Base-by-base conservation (phyloP, 2,888 invertebrate genomes). In the Euplagia quadripunctaria region DNA sequence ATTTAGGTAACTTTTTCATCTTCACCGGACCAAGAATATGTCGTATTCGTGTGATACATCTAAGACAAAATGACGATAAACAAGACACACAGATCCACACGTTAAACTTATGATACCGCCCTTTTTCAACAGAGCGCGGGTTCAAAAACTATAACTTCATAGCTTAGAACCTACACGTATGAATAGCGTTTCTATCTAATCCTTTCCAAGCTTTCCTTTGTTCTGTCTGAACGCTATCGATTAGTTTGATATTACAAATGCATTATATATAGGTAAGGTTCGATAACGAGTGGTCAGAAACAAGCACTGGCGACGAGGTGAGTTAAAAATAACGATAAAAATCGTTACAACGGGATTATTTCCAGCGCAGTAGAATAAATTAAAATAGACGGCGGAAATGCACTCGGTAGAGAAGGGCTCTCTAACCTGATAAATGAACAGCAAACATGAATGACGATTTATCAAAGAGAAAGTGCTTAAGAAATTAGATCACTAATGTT, bases 321-420 rank as follows among this genome's bases (percentile, higher is more conserved):
- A 77, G 83, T 88, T 91, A 89, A 88, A 92, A 92, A 91, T 92
- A 92, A 87, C 87, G 81, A 86, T 88, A 89, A 91, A 91, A 92
- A 92, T 92, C 93, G 91, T 92, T 92, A 92, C 83, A 80, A 82
- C 82, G 83, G 85, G 84, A 87, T 89, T 90, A 91, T 92, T 92
- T 92, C 86, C 82, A 90, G 75, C 85, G 86, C 85, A 86, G 86
- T 83, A 82, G 83, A 82, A 86, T 85, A 84, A 89, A 89, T 89
- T 87, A 86, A 89, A 89, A 88, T 88, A 89, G 89, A 88, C 83
- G 79, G 82, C 81, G 79, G 76, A 79, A 78, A 78, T 76, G 43
- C 76, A 73, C 78, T 72, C 69, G 65, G 71, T 72, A 74, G 69
- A 70, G 73, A 71, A 72, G 70, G 68, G 65, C 76, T 70, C 68